Base-by-base conservation (phyloP, 2,113 vertebrate species). In the Ammodytes dubius region DNA sequence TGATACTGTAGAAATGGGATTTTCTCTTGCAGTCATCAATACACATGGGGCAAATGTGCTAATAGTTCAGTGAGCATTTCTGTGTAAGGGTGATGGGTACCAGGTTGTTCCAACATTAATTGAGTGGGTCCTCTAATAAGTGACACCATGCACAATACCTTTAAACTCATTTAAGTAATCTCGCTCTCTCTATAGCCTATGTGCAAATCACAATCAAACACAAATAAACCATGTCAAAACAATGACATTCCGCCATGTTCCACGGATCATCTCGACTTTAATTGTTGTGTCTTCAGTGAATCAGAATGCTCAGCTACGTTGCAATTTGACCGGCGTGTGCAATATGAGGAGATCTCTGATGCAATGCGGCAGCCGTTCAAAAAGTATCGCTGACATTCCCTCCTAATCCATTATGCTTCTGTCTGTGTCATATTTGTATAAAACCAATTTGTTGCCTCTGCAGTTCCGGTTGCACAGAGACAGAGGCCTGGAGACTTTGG, bases 341-440 rank as follows among this genome's bases (percentile, higher is more conserved):
- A 65, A 9, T 72, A 76, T 80, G 14, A 54, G 27, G 19, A 78
- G 54, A 77, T 70, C 66, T 73, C 40, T 49, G 49, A 57, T 58
- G 42, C 27, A 7, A 39, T 5, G 6, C 52, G 69, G 49, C 72
- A 82, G 61, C 59, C 43, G 58, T 79, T 63, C n/a, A 77, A 40
- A 71, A 77, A 35, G 2, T 37, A 50, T 39, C 8, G 40, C 59
- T 0, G 2, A 75, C 45, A 59, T 78, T 60, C 13, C 63, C 40
- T 77, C 27, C 65, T 50, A n/a, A 78, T 77, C 57, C 61, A 78
- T 83, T 77, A 63, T 63, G 57, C 72, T 63, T 74, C 54, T 63
- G 70, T 74, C 54, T 63, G 70, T 76, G 84, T 84, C 86, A 77
- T 64, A 79, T 84, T 82, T 76, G 70, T 88, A 87, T 78, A 75